Base-by-base conservation (phyloP, 2,888 invertebrate genomes). In the Pollenia angustigena region DNA sequence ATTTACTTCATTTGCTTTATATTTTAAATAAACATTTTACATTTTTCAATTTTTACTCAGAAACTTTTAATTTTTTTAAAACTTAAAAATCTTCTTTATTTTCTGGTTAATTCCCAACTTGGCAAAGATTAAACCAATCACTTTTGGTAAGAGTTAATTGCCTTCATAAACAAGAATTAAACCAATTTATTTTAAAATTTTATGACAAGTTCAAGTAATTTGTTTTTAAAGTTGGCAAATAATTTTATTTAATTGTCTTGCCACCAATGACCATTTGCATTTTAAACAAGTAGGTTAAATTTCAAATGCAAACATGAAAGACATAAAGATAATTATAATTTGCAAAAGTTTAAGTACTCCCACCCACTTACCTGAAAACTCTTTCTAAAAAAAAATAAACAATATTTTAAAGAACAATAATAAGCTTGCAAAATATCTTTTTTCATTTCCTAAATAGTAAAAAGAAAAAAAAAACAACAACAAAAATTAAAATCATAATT, bases 401-500 rank as follows among this genome's bases (percentile, higher is more conserved):
- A n/a, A 32, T 16, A 23, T 68, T 52, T 42, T 48, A 16, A 60
- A 18, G 16, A 71, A 54, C 48, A 10, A 16, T 14, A 68, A 76
- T 40, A 60, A 68, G 60, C 46, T 62, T 81, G 62, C 52, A 23
- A 80, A 69, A 32, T 0, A 32, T 52, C 16, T 32, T 80, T 42
- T 54, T 81, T 58, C 8, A n/a, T 56, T 58, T 44, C 50, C 46
- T 10, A 56, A 76, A 72, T n/a, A 18, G n/a, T 11, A 18, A 72
- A 68, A 42, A 56, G 50, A 54, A 42, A 42, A 56, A 56, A 54
- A 42, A 58, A 14, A 16, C 42, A 44, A 74, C 23, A 12, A 52
- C 4, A 32, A 46, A 48, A 74, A 74, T 81, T 75, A 64, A 71
- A 75, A 32, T 83, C 86, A 86, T 86, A 86, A 80, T 83, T 86